These are phyloP conservation scores for Netelia melanura DNA, from an alignment of 2,888 invertebrate genomes.

Conservation along the genomic window DNA sequence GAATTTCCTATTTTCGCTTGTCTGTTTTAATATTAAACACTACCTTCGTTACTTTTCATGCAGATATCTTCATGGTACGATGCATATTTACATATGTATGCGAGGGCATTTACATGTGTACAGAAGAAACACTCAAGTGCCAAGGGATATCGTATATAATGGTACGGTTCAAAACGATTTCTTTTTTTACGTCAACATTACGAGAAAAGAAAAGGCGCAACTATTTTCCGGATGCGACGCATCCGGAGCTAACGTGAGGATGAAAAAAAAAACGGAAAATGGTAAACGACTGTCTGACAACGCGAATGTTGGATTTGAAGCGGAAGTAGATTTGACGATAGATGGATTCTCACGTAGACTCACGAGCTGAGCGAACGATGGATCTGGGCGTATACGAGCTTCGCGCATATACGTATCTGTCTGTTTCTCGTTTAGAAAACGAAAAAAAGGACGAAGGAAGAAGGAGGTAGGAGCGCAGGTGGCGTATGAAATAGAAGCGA, in stretches of 20 bases:
- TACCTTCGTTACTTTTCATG: conserved; percentile 40
- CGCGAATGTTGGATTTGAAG: conserved; percentile 9
- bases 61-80: neutral
- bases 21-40: conserved; percentile 53
- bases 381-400: conserved; percentile 2
- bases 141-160: neutral
- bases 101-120: neutral
- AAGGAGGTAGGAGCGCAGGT: conserved; percentile 41
- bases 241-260: conserved; percentile 22
- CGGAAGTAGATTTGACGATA: conserved; percentile 56
- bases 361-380: conserved; percentile 28
- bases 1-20: conserved; percentile 26
- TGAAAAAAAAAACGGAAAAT: neutral
- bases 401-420: conserved; percentile 17
- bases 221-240: conserved; percentile 19
- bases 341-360: conserved; percentile 42
- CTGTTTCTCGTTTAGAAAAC: neutral
- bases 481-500: conserved; percentile 40
- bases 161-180: neutral
- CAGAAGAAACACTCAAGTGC: neutral
- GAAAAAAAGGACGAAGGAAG: conserved; percentile 18
- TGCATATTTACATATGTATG: neutral
- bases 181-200: conserved; percentile 1
- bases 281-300: conserved; percentile 30
- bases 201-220: neutral